A percentile compares a stretch with the other conserved stretches of the same genome.
These are phyloP conservation scores for Cremastinae sp. DNA, from an alignment of 2,888 invertebrate species.

Conservation along the genomic window DNA sequence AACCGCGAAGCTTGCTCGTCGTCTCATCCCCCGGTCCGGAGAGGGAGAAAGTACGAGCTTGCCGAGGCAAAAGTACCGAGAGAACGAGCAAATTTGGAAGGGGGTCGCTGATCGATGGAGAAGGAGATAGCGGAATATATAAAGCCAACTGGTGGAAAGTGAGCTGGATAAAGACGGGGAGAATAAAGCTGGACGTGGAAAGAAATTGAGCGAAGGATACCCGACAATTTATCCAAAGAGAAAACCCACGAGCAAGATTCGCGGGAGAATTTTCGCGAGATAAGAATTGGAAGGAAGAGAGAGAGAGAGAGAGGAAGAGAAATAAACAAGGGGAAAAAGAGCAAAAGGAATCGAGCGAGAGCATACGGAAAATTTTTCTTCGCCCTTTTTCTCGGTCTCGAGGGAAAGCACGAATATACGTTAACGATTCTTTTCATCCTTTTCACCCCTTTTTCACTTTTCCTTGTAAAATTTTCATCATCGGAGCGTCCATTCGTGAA, in stretches of 20 bases:
- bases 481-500: conserved; percentile 4
- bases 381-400: conserved; percentile 30
- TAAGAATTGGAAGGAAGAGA: conserved; percentile 30
- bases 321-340: conserved; percentile 17
- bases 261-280: conserved; percentile 55
- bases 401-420: conserved; percentile 55
- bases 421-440: conserved; percentile 56
- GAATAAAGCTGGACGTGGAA: conserved; percentile 41
- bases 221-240: conserved; percentile 62
- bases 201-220: conserved; percentile 62
- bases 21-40: conserved; percentile 52
- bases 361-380: conserved; percentile 47
- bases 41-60: conserved; percentile 27
- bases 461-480: conserved; percentile 42
- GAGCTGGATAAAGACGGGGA: conserved; percentile 34
- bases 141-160: conserved; percentile 48
- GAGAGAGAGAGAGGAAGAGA: background rate
- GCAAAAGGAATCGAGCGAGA: conserved; percentile 25
- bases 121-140: conserved; percentile 52
- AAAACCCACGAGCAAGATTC: conserved; percentile 60
- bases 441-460: conserved; percentile 13
- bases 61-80: conserved; percentile 30
- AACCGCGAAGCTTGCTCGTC: conserved; percentile 56
- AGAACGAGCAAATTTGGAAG: conserved; percentile 39
- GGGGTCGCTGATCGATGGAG: conserved; percentile 51